Evolutionary conservation across 1,140 invertebrate genomes (phyloP), one percentile per base, ranked within the genome.

Genomic region (Drosophila elegans): DNA sequence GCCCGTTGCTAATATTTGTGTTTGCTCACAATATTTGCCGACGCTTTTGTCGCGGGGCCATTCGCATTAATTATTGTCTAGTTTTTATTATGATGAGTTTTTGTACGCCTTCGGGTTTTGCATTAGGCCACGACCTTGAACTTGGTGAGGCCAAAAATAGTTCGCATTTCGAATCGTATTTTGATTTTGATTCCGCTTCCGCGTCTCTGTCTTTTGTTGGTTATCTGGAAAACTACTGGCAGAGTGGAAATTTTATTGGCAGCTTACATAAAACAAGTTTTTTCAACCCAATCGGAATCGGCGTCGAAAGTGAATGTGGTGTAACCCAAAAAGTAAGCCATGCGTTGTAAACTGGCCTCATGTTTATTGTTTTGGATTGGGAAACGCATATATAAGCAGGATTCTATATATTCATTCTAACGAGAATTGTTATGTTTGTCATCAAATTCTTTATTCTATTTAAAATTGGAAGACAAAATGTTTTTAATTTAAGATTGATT

Each of bases 51-150:
- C 62, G 71, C 69, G 60, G 80, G 83, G 79, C 83, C 83, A 88
- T 86, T 86, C 83, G 78, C 79, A 83, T 88, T 88, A 72, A 81
- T 69, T 68, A 81, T 81, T 69, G 66, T 74, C 74, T 85, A 73
- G 78, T 53, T 74, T 80, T 75, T 62, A 46, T 74, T 77, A 52
- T 83, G 51, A 74, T 80, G 67, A 61, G 56, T 56, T 55, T 60
- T 60, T 25, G 32, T 54, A 54, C 59, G 57, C 38, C 41, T 44
- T 67, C 32, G 39, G 16, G n/a, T 51, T 67, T 62, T 42, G 29
- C 59, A 74, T 59, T 69, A 69, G 64, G 66, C 51, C 67, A 71
- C 63, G 67, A 71, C 64, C 67, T 73, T 73, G 69, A 73, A 73
- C 69, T 73, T 73, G 67, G 60, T 13, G 32, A 12, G 64, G 21